Evolutionary conservation across 2,113 vertebrate genomes (phyloP).

Genomic region (Paradisaea rubra): DNA sequence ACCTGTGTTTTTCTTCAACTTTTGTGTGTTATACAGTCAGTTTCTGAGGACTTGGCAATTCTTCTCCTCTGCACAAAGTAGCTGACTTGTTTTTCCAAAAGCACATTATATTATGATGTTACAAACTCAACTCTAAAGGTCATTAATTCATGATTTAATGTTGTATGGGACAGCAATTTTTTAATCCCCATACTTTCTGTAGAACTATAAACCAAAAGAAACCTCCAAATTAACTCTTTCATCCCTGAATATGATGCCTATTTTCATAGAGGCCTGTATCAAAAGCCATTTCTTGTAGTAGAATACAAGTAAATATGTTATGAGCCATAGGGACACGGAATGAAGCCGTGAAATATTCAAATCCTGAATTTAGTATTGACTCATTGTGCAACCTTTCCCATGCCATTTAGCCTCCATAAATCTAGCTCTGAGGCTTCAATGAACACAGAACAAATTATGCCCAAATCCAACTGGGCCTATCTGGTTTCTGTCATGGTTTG

Average conservation of each 20-base stretch:
- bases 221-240: not conserved
- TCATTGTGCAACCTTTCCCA: constrained; percentile 49
- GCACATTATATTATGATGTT: not conserved
- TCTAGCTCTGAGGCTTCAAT: constrained; percentile 39
- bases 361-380: constrained; percentile 37
- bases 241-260: not conserved
- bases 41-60: not conserved
- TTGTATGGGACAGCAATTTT: not conserved
- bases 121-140: not conserved
- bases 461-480: constrained; percentile 56
- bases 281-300: not conserved
- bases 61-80: not conserved
- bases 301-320: not conserved
- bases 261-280: not conserved
- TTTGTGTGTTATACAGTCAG: not conserved
- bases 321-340: not conserved
- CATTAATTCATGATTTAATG: not conserved
- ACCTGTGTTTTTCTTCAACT: not conserved
- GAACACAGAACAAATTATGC: constrained; percentile 51
- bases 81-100: not conserved
- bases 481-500: constrained; percentile 64
- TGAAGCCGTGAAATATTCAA: constrained; percentile 43
- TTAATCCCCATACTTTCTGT: not conserved
- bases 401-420: constrained; percentile 51
- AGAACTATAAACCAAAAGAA: not conserved